Conservation (phyloP, 2,888 invertebrate species). For the Drosophila planitibia region DNA sequence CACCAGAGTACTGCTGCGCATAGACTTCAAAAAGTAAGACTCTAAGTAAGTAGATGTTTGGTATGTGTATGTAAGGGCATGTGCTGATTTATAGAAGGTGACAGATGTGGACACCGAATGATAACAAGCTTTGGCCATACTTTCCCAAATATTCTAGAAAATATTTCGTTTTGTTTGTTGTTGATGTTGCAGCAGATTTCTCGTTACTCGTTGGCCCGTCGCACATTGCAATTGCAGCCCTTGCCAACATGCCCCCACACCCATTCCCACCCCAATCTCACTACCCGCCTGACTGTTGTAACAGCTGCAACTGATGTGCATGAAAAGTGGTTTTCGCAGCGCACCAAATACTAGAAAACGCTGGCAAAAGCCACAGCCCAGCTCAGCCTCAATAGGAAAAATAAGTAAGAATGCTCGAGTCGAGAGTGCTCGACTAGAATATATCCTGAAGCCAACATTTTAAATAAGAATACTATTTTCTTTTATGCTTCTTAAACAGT, state of each 20-base stretch:
- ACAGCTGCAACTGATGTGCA: conserved; percentile 81
- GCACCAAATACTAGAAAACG: conserved; percentile 52
- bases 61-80: conserved; percentile 24
- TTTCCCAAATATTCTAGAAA: conserved; percentile 40
- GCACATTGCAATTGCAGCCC: conserved; percentile 37
- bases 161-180: conserved; percentile 65
- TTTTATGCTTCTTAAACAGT: not conserved
- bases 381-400: not conserved
- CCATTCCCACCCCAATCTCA: not conserved
- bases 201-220: conserved; percentile 29
- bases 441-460: not conserved
- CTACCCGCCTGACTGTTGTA: conserved; percentile 30
- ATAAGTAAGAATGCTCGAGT: not conserved
- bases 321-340: conserved; percentile 78
- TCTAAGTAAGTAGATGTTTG: conserved; percentile 24
- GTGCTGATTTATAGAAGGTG: conserved; percentile 80
- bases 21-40: conserved; percentile 40
- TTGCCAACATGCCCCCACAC: not conserved
- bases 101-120: conserved; percentile 78
- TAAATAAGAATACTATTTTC: not conserved
- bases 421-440: not conserved
- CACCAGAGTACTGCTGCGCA: conserved; percentile 34
- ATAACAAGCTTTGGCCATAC: conserved; percentile 67
- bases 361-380: not conserved
- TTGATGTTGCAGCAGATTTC: conserved; percentile 64